phyloP scores from a whole-genome alignment of 2,888 invertebrate species.

The Heliothis peltigera region DNA sequence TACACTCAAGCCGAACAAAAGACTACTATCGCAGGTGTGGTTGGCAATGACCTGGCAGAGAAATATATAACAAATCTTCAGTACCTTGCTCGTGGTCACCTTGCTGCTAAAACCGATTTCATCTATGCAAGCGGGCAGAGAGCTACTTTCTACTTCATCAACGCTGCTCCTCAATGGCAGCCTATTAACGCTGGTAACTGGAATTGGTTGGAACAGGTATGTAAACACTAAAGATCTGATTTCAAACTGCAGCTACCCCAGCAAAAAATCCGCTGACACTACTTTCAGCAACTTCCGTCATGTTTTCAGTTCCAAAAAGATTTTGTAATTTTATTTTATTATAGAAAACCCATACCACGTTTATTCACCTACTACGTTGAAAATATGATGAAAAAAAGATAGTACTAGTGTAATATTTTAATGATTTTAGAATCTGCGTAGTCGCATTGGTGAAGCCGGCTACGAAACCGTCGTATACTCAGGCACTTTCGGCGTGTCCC shows the following conservation, averaged over 20 bases:
- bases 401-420: not conserved
- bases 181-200: conserved; percentile 91
- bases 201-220: conserved; percentile 85
- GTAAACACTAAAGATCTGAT: no score
- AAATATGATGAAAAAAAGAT: no score
- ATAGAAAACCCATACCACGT: no score
- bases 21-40: conserved; percentile 68
- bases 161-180: conserved; percentile 92
- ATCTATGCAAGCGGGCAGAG: conserved; percentile 90
- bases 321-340: no score
- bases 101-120: conserved; percentile 91
- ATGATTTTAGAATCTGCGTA: conserved; percentile 73
- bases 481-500: conserved; percentile 90
- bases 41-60: conserved; percentile 76
- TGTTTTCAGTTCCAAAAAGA: no score
- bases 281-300: no score
- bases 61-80: conserved; percentile 84
- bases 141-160: conserved; percentile 91
- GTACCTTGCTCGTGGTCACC: conserved; percentile 90
- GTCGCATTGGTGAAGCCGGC: conserved; percentile 77
- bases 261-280: not conserved
- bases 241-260: no score
- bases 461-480: conserved; percentile 88
- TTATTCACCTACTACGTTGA: no score
- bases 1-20: conserved; percentile 81